Evolutionary conservation across 2,888 invertebrate genomes (phyloP), one percentile per base, ranked within the genome.

Genomic region (Cyclophora punctaria): DNA sequence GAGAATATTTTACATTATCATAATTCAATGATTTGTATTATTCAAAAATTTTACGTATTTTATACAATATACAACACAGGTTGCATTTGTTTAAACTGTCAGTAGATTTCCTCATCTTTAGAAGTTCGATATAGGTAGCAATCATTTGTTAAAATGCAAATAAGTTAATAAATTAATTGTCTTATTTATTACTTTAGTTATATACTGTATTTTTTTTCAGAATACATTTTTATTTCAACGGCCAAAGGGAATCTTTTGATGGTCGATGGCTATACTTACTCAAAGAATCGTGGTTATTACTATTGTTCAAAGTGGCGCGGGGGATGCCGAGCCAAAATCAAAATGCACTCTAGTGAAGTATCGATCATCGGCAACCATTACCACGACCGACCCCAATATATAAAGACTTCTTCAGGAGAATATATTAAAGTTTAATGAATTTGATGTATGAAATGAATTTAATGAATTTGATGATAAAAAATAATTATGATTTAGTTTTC

Each of bases 251-350:
- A 57, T 4, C 51, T 70, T 20, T 46, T 72, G 3, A 63, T 72
- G 67, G 52, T 62, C 33, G 53, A 64, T 3, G 63, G 62, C 0
- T 70, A 62, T 47, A 71, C 72, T 0, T 73, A 60, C 47, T 71
- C 62, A 0, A 52, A 59, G 33, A 59, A 51, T 34, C 20, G 41
- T 7, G 35, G 34, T 7, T 34, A 45, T 6, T 59, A 48, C 42
- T 58, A 56, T 37, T 62, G 58, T 37, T 62, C 57, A 0, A 56
- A 49, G 35, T 35, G 5, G 3, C 2, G 7, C 2, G 33, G 34
- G 2, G 48, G 50, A 3, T 50, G 42, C 42, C n/a, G 5, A 1
- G 42, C 42, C 7, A 43, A 43, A 20, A 43, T 43, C 20, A 43
- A 43, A 7, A 5, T 43, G 42, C 4, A 43, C 5, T 2, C n/a